These are phyloP conservation scores for Gymnorhina tibicen DNA, from an alignment of 2,113 vertebrate species.

Conservation along the genomic window DNA sequence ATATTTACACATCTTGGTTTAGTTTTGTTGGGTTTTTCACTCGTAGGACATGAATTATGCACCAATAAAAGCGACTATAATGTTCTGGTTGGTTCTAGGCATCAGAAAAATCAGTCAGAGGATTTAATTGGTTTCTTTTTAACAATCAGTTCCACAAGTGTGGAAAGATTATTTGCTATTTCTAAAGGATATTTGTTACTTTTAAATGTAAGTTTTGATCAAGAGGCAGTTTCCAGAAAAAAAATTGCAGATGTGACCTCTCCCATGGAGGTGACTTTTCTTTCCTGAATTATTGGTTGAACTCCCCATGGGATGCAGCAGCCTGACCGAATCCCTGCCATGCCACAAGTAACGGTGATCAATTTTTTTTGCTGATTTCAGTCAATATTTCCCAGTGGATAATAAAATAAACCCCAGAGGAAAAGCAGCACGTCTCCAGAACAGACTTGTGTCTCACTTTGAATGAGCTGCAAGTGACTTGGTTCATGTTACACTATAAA, in stretches of 20 bases:
- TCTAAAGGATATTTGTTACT: neutral
- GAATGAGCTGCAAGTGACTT: neutral
- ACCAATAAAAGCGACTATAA: neutral
- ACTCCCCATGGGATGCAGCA: neutral
- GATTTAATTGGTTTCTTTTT: neutral
- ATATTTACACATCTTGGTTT: neutral
- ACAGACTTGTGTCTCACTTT: neutral
- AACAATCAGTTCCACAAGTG: neutral
- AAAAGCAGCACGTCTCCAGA: neutral
- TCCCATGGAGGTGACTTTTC: neutral
- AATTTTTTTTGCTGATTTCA: neutral
- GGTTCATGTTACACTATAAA: neutral
- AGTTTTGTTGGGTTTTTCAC: neutral
- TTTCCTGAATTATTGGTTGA: neutral
- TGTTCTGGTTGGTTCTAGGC: neutral
- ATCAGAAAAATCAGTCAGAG: neutral
- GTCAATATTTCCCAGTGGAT: neutral
- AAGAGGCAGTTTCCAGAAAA: neutral
- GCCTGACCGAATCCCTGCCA: neutral
- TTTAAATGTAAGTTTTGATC: neutral
- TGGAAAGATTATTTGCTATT: neutral
- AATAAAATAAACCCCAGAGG: neutral
- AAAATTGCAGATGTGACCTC: fast-evolving
- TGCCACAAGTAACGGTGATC: neutral
- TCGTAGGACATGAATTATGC: neutral